Conservation (phyloP, 2,113 vertebrate species). For the Nycticryphes semicollaris region DNA sequence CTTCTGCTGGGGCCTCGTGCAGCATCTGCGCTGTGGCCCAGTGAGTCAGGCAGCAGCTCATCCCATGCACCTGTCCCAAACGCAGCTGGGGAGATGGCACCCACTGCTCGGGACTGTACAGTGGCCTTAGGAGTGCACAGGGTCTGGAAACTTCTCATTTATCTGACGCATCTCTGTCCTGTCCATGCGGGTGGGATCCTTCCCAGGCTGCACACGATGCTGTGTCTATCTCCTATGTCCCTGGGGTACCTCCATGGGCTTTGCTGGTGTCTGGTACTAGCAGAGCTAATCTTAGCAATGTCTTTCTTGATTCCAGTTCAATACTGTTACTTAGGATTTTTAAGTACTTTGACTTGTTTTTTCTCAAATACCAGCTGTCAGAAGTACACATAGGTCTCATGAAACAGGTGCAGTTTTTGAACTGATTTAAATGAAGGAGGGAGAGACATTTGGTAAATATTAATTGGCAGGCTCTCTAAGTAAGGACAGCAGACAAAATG, state of each 20-base stretch:
- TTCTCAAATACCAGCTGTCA: constrained; percentile 32
- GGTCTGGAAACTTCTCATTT: background rate
- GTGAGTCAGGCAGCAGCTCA: too few species aligned
- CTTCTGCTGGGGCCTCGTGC: fast-evolving
- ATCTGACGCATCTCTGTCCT: too few species aligned
- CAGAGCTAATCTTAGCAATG: background rate
- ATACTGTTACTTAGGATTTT: background rate
- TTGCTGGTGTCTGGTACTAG: background rate
- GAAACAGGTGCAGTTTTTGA: constrained; percentile 42
- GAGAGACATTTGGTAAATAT: constrained; percentile 40
- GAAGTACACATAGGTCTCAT: background rate
- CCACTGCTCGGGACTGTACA: fast-evolving
- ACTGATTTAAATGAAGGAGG: constrained; percentile 16
- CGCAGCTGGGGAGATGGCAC: background rate
- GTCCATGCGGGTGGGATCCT: fast-evolving
- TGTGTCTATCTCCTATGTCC: background rate
- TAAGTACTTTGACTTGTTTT: background rate
- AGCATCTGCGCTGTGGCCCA: fast-evolving
- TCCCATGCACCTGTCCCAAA: background rate
- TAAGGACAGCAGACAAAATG: background rate
- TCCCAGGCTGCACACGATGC: background rate
- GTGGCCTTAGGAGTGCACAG: background rate
- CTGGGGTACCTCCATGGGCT: background rate
- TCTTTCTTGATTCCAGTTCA: background rate
- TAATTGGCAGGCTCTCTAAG: constrained; percentile 8